Evolutionary conservation across 2,797 vertebrate species (phyloP), one percentile per base, ranked within the genome.

Genomic region (Sylvilagus floridanus): DNA sequence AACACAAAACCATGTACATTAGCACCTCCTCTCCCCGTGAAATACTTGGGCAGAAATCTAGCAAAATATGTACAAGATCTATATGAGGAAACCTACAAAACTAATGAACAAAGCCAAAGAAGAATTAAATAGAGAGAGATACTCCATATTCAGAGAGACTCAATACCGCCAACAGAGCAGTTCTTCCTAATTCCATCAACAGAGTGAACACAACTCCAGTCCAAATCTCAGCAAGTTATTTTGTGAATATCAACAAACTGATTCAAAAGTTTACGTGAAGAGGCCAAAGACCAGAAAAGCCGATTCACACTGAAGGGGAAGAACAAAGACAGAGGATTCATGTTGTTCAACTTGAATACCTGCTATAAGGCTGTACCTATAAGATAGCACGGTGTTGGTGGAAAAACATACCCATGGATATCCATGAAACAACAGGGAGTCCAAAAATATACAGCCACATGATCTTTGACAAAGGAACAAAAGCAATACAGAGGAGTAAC

Each of bases 81-180:
- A 68, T n/a, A 62, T 50, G 60, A 63, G 71, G 47, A 91, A 78
- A 95, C 82, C n/a, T 54, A 79, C 0, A 82, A 84, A 88, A 75
- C 30, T 84, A 78, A 90, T 24, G 30, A 95, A 92, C 19, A 83
- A 14, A 72, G 73, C 62, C 63, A 68, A 92, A 82, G 78, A 90
- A 83, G 10, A 83, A 50, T n/a, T 82, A 71, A 76, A 60, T 35
- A 92, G 65, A 37, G 76, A 92, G 60, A 91, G 37, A 57, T 9
- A 69, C 12, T 54, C 63, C 12, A 21, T 47, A 28, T 68, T 88
- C 24, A 90, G 68, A 63, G 52, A 82, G 75, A 60, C 21, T 89
- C 21, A 35, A 4, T 37, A 66, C 42, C 75, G 24, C 84, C 62
- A 95, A 42, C 22, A 83, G n/a, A 17, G 66, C 79, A 87, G 37